Base-by-base conservation (phyloP, 2,113 vertebrate genomes). In the Myrmecobius fasciatus region DNA sequence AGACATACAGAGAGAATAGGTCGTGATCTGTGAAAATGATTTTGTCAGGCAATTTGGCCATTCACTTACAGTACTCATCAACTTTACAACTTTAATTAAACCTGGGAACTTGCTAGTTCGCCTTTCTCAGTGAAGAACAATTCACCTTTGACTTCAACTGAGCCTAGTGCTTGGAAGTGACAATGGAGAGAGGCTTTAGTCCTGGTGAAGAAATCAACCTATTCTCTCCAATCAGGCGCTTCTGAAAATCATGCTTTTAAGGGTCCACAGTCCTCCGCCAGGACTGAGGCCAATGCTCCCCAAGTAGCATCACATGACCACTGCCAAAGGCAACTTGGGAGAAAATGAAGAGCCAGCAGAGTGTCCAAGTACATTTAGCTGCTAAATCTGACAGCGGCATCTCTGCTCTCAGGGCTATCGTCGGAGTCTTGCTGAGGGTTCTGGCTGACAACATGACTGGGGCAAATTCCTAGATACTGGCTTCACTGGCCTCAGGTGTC, bases 81-180 rank as follows among this genome's bases (percentile, higher is more conserved):
- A 98, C 96, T 96, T 92, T 75, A 94, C 89, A 83, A 51, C 75
- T 97, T 97, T 97, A 96, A 97, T 97, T 97, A 98, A 97, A 96
- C 47, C 91, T 95, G 95, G 97, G 96, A 96, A 97, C 96, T 97
- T 67, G n/a, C 26, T 92, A 47, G 93, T 47, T 43, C 52, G 90
- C 94, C 60, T 94, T 93, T 96, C 36, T 95, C 47, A 92, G 67
- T 94, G 94, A 91, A 91, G 91, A 28, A 60, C 46, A 91, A 93
- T 96, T 97, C 91, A 91, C 97, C 94, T 92, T 51, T 53, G 94
- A 52, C 91, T 94, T 97, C 90, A 89, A 36, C 24, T 54, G 56
- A 46, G 88, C 90, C 91, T 25, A 36, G 25, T 89, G 53, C 91
- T 96, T 96, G 89, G 91, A 96, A 92, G 91, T 52, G 92, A 95